Base-by-base conservation (phyloP, 2,888 invertebrate genomes). In the Hirtodrosophila duncani region DNA sequence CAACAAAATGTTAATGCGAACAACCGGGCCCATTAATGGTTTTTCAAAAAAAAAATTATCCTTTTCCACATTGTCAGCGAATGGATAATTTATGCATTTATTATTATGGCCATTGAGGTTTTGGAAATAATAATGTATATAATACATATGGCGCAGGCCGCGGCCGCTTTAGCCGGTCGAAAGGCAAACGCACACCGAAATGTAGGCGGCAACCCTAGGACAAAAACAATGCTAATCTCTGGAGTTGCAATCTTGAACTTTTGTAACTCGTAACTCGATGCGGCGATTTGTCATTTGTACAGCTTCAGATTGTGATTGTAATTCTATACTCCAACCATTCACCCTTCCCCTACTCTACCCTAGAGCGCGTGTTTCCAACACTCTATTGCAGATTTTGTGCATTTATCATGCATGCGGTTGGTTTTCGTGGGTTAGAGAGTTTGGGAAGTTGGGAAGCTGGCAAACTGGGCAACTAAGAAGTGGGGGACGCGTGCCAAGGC, bases 321-420 rank as follows among this genome's bases (percentile, higher is more conserved):
- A 71, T 60, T 44, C 65, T 58, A 75, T 44, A 66, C 51, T 48
- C 53, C 45, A 48, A 17, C 29, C 24, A 24, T 34, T 20, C 48
- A 20, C 56, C 41, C 37, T 26, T n/a, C 33, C 36, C 27, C 14
- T 24, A 39, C 50, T 57, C 56, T 33, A 45, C 29, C 20, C 27
- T 45, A 62, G 59, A 70, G 79, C 80, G 84, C 83, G 84, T 83
- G 83, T 84, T 84, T 63, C 70, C 55, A 81, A 77, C 77, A 84
- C 74, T 82, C 82, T 84, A 78, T 75, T 83, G 83, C 84, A 83
- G 84, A 84, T 83, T 83, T 84, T 62, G 72, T 75, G 75, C 75
- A 79, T 81, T 77, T 81, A 75, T 81, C 80, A 79, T 71, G 71
- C 61, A 67, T 61, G 65, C 43, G 52, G 59, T 49, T 16, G 46